A percentile compares a stretch with the other conserved stretches of the same genome.
Evolutionary conservation across 2,113 vertebrate species (phyloP).

Genomic region (Plotosus lineatus): DNA sequence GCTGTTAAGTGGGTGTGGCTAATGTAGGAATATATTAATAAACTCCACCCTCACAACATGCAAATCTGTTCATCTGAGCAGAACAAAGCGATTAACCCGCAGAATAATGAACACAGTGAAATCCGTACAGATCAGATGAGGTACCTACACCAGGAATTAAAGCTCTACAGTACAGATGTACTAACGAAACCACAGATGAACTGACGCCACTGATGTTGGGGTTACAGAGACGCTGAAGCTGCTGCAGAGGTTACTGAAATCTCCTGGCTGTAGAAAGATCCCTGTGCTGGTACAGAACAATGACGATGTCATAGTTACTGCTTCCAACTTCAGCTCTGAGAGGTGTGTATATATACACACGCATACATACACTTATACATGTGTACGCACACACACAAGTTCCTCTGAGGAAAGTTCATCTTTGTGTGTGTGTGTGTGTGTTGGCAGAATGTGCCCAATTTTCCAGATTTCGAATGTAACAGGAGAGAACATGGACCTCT

Average conservation of each 20-base stretch:
- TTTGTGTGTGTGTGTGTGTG: constrained; percentile 9
- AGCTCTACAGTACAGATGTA: too few species aligned
- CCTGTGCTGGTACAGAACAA: constrained; percentile 96
- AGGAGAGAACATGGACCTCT: constrained; percentile 93
- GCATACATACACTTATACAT: not conserved
- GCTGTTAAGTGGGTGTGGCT: not conserved
- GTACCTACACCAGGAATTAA: too few species aligned
- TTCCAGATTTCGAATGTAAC: constrained; percentile 99
- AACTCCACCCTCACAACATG: not conserved
- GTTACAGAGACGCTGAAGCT: constrained; percentile 92
- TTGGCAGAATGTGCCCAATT: constrained; percentile 93
- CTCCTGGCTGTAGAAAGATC: constrained; percentile 97
- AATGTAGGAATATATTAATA: not conserved
- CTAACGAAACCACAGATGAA: not conserved
- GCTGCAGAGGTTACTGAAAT: constrained; percentile 95
- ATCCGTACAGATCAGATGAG: too few species aligned
- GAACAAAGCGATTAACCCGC: too few species aligned
- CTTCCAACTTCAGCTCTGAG: constrained; percentile 98
- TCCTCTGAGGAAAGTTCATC: not conserved
- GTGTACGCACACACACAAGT: not conserved
- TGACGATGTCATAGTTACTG: constrained; percentile 96
- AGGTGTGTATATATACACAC: constrained; percentile 70
- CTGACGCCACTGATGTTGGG: constrained; percentile 29
- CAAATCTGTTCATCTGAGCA: too few species aligned
- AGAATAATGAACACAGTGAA: too few species aligned